Percentiles rank a stretch among this genome's conserved stretches.
Evolutionary conservation across 1,140 invertebrate species (phyloP).

Genomic region (Lepidotrigona ventralis): DNA sequence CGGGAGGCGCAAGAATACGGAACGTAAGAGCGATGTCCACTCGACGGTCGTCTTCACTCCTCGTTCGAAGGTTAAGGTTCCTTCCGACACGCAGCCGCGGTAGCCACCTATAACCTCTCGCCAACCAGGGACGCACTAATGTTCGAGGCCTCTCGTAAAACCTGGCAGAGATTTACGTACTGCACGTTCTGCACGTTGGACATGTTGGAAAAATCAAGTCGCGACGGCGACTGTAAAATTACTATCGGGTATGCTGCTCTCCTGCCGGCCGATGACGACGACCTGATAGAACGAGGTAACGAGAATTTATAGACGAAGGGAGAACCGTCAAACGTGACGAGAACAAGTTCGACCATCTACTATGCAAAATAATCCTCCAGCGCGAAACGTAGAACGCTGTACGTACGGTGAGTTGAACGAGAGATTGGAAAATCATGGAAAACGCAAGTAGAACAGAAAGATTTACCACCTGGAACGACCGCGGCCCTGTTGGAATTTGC

Average conservation of each 20-base stretch:
- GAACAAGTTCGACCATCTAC: neutral
- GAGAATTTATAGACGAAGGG: neutral
- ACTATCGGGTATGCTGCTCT: neutral
- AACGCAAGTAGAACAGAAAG: neutral
- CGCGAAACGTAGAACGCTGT: neutral
- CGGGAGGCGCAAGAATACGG: constrained; percentile 46
- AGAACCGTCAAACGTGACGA: neutral
- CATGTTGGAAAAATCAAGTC: constrained; percentile 24
- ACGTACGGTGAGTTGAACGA: neutral
- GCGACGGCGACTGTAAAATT: constrained; percentile 12
- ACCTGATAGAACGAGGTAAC: too few relatives aligned
- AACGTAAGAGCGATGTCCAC: constrained; percentile 57
- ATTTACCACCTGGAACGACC: neutral
- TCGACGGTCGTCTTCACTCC: constrained; percentile 41
- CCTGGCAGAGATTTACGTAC: constrained; percentile 45
- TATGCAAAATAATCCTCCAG: neutral
- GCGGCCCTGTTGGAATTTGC: constrained; percentile 40
- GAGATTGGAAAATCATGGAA: neutral
- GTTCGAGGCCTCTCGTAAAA: constrained; percentile 40
- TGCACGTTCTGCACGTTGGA: neutral
- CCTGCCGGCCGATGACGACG: neutral
- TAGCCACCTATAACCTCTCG: constrained; percentile 67
- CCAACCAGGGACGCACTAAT: constrained; percentile 58
- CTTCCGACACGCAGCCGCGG: constrained; percentile 52
- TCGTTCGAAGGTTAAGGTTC: constrained; percentile 50